Conservation (phyloP, 2,888 invertebrate genomes). For the Pycnomerus fuliginosus region DNA sequence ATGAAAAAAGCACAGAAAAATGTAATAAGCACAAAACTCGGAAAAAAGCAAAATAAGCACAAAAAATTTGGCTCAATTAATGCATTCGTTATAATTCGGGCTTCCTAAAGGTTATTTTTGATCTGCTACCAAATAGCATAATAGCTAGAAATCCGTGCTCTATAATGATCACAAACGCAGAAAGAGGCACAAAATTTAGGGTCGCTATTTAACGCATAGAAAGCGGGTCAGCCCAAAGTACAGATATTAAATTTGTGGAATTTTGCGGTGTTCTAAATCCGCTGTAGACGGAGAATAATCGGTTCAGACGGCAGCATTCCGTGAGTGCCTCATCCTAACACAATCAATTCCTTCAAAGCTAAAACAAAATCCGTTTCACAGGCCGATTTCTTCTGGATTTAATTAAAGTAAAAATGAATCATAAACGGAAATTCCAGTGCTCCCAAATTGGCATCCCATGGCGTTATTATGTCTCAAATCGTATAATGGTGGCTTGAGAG, state of each 20-base stretch:
- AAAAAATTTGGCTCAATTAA: too few relatives aligned
- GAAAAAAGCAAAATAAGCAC: too few relatives aligned
- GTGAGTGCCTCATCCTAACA: conserved; percentile 28
- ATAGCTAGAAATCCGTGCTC: too few relatives aligned
- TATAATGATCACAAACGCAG: too few relatives aligned
- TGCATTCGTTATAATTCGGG: too few relatives aligned
- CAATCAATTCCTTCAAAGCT: conserved; percentile 15
- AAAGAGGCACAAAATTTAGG: too few relatives aligned
- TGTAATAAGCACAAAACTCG: too few relatives aligned
- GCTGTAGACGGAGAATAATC: conserved; percentile 32
- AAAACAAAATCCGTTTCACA: conserved; percentile 13
- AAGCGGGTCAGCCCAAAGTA: conserved; percentile 30
- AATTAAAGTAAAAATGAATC: conserved; percentile 5
- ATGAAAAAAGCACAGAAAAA: too few relatives aligned
- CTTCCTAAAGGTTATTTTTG: too few relatives aligned
- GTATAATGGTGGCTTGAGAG: conserved; percentile 13
- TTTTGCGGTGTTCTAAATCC: conserved; percentile 52
- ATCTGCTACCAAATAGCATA: too few relatives aligned
- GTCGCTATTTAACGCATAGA: too few relatives aligned
- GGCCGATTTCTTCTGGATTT: conserved; percentile 15
- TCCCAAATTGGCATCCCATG: conserved; percentile 9
- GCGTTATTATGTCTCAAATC: conserved; percentile 18
- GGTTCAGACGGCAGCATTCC: conserved; percentile 29
- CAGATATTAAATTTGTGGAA: conserved; percentile 60
- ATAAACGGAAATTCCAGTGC: conserved; percentile 1